Evolutionary conservation across 2,113 vertebrate species (phyloP), one percentile per base, ranked within the genome.

Genomic region (Istiophorus platypterus): DNA sequence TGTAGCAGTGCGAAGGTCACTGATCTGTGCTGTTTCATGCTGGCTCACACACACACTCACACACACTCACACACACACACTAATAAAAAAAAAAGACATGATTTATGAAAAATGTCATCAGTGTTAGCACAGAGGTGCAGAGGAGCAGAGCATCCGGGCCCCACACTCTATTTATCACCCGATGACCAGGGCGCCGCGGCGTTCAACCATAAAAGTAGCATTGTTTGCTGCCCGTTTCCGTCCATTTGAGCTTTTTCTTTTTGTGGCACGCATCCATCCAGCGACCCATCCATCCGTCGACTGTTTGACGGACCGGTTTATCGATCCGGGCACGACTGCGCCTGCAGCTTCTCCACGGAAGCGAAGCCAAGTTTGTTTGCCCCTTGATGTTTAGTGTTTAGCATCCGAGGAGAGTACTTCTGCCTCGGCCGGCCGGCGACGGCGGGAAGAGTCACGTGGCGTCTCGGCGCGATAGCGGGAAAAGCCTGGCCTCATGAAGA

Each of bases 1-100:
- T 92, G 85, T 72, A 93, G 59, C 78, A 88, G 88, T 51, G 49
- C 78, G 65, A 89, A 89, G 91, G 91, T 90, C 88, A 90, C 84
- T 87, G 90, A 88, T 92, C 85, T 34, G 29, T 59, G 70, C 64
- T 9, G 39, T 68, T 70, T 57, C 39, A 76, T n/a, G 26, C 68
- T 58, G 51, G 68, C 62, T 82, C 66, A 34, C 52, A 31, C 65
- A 47, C 51, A 37, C 51, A 29, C 45, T 26, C 62, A 42, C 51
- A 49, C 37, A 57, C 41, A 70, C n/a, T 34, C 31, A 34, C 31
- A 34, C 31, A 34, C 31, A 34, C 31, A 34, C 67, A 41, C 63
- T 27, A 42, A 71, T 79, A 73, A 71, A 76, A 70, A 58, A 34
- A 72, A 85, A 72, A 22, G 24, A 72, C 68, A 69, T 86, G 91